Evolutionary conservation across 2,797 vertebrate species (phyloP).

Genomic region (Benthosema pterotum): DNA sequence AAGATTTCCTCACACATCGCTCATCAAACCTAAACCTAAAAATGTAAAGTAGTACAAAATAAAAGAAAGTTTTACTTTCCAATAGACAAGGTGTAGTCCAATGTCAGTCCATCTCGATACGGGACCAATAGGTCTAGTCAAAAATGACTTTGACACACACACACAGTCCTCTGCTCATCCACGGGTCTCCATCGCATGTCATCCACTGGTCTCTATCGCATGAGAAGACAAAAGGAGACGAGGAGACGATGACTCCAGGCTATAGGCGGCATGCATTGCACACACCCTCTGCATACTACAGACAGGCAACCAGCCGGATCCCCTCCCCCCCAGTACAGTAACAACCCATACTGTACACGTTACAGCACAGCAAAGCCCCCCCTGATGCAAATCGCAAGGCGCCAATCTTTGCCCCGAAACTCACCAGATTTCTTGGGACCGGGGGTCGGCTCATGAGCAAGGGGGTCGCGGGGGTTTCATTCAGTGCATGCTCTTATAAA

Average conservation of each 20-base stretch:
- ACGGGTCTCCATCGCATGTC: slow-evolving; percentile 12
- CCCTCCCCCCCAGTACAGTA: slow-evolving; percentile 7
- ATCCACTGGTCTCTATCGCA: slow-evolving; percentile 19
- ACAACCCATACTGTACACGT: neutral
- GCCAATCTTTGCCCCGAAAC: slow-evolving; percentile 68
- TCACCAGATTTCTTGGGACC: slow-evolving; percentile 85
- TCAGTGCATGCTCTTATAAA: too few species aligned
- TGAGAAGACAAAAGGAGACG: slow-evolving; percentile 24
- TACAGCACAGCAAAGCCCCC: slow-evolving; percentile 26
- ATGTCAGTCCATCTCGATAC: neutral
- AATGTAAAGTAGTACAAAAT: too few species aligned
- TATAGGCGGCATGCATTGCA: slow-evolving; percentile 67
- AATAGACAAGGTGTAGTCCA: neutral
- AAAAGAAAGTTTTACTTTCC: neutral
- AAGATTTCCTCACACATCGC: slow-evolving; percentile 43
- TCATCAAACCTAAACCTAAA: neutral
- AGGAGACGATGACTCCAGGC: slow-evolving; percentile 46
- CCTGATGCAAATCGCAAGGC: slow-evolving; percentile 9
- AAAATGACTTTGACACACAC: neutral
- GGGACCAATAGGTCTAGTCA: neutral
- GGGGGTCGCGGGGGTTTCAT: too few species aligned
- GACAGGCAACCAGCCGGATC: slow-evolving; percentile 22
- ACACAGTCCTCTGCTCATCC: slow-evolving; percentile 7
- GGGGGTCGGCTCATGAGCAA: slow-evolving; percentile 82
- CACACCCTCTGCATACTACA: slow-evolving; percentile 19